Percentiles rank a stretch among this genome's conserved stretches.
Conservation (phyloP, 2,113 vertebrate genomes). For the Felis chaus region DNA sequence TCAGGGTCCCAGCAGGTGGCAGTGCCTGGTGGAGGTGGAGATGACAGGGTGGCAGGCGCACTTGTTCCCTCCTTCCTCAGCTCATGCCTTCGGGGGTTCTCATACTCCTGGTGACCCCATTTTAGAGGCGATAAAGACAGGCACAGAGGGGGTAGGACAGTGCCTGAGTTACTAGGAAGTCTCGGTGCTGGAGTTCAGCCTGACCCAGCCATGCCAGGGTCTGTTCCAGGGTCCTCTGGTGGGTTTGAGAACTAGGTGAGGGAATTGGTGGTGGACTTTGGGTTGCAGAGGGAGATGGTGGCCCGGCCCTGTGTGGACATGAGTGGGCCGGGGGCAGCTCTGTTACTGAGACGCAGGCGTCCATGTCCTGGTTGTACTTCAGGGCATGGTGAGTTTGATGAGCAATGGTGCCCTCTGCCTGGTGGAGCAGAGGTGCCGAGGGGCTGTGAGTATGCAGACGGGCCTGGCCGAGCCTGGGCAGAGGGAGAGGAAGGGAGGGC, state of each 20-base stretch:
- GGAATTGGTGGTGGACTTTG: not conserved
- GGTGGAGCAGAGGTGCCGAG: not conserved
- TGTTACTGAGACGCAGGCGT: not conserved
- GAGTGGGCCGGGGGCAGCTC: not conserved
- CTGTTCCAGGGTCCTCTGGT: not conserved
- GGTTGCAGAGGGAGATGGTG: not conserved
- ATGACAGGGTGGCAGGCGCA: not conserved
- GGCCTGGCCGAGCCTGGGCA: not conserved
- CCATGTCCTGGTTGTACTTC: not conserved
- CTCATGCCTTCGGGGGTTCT: not conserved
- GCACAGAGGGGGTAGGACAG: not conserved
- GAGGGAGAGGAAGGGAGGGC: not conserved
- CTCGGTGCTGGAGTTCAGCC: not conserved
- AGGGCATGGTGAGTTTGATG: not conserved
- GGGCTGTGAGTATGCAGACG: no score
- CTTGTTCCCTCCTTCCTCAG: not conserved
- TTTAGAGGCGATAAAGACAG: not conserved
- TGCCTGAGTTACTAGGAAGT: not conserved
- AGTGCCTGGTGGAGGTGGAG: not conserved
- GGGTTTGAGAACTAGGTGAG: not conserved
- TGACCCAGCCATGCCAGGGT: not conserved
- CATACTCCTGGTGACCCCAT: not conserved
- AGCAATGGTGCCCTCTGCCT: not conserved
- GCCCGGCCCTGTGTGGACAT: accelerated
- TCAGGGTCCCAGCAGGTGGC: not conserved